Evolutionary conservation across 2,797 vertebrate species (phyloP), one percentile per base, ranked within the genome.

Genomic region (Hydrolagus colliei): DNA sequence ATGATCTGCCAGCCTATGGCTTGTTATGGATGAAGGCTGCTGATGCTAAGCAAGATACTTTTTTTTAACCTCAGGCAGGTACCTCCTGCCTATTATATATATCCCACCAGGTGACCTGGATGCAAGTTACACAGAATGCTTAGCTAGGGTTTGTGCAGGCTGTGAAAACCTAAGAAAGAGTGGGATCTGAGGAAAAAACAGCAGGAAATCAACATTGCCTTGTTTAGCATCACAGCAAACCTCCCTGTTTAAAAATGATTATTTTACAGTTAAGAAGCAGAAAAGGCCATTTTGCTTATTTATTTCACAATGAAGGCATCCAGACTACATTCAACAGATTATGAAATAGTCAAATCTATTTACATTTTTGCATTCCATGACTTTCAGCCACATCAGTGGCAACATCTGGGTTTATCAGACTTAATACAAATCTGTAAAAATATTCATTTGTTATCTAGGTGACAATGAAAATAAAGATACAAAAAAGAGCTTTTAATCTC

Each of bases 361-460:
- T 77, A 59, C 2, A 78, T 80, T 32, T 27, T 27, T 78, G 14
- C 62, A 16, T 80, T 32, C 74, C 52, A 5, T 68, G 18, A 68
- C 41, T 10, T 68, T 16, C 27, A 82, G 12, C 77, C n/a, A 67
- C 13, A 13, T 22, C 16, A 35, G 41, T 52, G 20, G 0, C 68
- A 32, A 82, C 65, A 84, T 84, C 9, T 20, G 65, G 14, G 68
- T 16, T 68, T 63, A 80, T 80, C 62, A 84, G 68, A 67, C 32
- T 32, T 16, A 82, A 68, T 80, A 67, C 62, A 80, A 67, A 79
- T 63, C 20, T 79, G n/a, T 12, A n/a, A 79, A 79, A 67, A 10
- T 65, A 35, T 52, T 52, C 41, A 52, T 52, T 52, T 52, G 7
- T 82, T 82, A 35, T 32, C 20, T 5, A 65, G 27, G 9, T 68